Evolutionary conservation across 1,140 invertebrate genomes (phyloP), one percentile per base, ranked within the genome.

Genomic region (Diorhabda carinulata): DNA sequence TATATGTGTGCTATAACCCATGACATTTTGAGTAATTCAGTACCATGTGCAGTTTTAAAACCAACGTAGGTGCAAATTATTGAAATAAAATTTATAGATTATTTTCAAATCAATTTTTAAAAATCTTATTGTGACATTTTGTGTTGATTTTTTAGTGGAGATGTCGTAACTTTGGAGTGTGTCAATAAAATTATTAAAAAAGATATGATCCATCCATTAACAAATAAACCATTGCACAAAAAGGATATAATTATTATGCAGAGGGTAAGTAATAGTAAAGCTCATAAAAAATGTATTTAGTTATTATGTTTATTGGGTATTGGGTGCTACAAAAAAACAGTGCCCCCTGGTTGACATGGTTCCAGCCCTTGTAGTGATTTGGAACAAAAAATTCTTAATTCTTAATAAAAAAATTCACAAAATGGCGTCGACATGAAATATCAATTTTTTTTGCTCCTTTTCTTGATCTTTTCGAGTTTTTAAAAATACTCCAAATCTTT

Each of bases 1-100:
- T 99, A 98, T 80, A 97, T 97, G 88, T 99, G 98, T 83, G 92
- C 98, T 4, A 91, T 99, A 0, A 99, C 97, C 43, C 92, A 96
- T 82, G 98, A 99, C 84, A 88, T 98, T 64, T 82, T 99, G 7
- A 92, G 93, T 70, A 99, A 99, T 85, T 94, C 95, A 25, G 90
- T 96, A 3, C 95, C 95, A 5, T 96, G 92, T 83, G 96, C 93
- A 68, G 92, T 98, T 61, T 87, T 99, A 41, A 91, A 86, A 83
- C 90, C 94, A 69, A 95, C 93, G 92, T 95, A 87, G 90, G 88
- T 85, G 59, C 5, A 4, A 61, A 40, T 2, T 41, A 3, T 6
- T 6, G n/a, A 41, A 61, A 41, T 60, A 40, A 3, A 41, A 4
- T 52, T 52, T 8, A n/a, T 52, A n/a, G n/a, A 52, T 52, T 52